Evolutionary conservation across 30 jellyfish, hydroid and myxozoan species (phyloP).

Genomic region (Turritopsis rubra): DNA sequence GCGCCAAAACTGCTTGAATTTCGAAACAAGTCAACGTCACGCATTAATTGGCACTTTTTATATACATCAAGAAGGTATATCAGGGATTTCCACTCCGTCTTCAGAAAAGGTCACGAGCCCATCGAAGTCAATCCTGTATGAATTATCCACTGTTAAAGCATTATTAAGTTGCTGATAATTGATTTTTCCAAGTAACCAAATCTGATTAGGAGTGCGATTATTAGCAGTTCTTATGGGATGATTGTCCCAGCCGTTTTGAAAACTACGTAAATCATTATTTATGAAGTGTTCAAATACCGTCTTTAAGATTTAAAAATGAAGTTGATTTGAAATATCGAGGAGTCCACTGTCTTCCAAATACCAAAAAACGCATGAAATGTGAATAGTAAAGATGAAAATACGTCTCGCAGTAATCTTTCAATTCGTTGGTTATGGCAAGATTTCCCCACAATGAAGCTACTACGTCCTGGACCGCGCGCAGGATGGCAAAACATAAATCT

Average conservation of each 20-base stretch:
- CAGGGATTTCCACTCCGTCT: neutral
- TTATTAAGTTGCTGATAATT: neutral
- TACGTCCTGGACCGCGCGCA: conserved; percentile 30
- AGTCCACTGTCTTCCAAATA: too few species aligned
- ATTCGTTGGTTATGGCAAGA: too few species aligned
- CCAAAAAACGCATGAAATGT: conserved; percentile 7
- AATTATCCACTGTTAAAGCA: neutral
- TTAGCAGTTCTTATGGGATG: conserved; percentile 13
- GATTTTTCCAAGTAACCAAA: conserved; percentile 22
- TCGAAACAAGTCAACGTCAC: neutral
- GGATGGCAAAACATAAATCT: conserved; percentile 33
- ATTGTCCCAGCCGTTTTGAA: conserved; percentile 22
- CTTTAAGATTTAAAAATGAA: too few species aligned
- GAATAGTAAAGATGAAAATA: neutral
- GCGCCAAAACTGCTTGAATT: conserved; percentile 1
- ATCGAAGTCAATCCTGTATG: neutral
- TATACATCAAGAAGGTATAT: neutral
- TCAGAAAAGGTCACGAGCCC: neutral
- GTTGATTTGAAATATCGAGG: too few species aligned
- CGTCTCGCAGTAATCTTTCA: conserved; percentile 28
- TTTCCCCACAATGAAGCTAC: conserved; percentile 31
- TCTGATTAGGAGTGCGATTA: conserved; percentile 22
- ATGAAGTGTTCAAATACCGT: too few species aligned
- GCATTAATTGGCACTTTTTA: too few species aligned
- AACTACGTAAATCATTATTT: too few species aligned